These are phyloP conservation scores for Bufotes viridis DNA, from an alignment of 2,797 vertebrate genomes.

Conservation along the genomic window DNA sequence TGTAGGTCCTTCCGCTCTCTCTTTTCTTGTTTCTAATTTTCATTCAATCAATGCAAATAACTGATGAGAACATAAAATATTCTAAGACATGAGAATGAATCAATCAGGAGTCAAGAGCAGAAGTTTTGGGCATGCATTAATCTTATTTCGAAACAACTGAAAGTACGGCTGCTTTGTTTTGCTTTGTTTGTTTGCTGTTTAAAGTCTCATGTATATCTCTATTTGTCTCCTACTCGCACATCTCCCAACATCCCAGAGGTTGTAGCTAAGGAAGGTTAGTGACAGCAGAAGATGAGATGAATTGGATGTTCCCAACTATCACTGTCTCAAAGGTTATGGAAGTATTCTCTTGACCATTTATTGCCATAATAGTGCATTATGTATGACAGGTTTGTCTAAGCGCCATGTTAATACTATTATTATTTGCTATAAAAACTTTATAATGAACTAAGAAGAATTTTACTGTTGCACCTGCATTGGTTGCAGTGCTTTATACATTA, in stretches of 20 bases:
- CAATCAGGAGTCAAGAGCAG: neutral
- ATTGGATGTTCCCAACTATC: conserved; percentile 18
- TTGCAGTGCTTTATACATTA: neutral
- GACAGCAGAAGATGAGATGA: conserved; percentile 25
- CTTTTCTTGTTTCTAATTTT: neutral
- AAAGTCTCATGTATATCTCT: neutral
- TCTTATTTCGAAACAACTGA: neutral
- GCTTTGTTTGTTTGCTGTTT: neutral
- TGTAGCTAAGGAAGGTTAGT: conserved; percentile 1
- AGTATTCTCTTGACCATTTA: conserved; percentile 13
- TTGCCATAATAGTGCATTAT: neutral
- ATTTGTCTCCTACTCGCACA: neutral
- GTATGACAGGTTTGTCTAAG: neutral
- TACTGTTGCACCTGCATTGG: neutral
- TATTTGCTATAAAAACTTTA: neutral
- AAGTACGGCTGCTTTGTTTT: neutral
- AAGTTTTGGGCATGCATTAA: neutral
- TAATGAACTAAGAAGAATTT: too few relatives aligned
- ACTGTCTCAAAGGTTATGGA: neutral
- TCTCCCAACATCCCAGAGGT: conserved; percentile 17
- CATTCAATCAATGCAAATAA: neutral
- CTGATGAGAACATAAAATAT: neutral
- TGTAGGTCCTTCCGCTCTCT: neutral
- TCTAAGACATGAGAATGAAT: neutral
- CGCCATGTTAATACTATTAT: neutral